phyloP scores from a whole-genome alignment of 2,797 vertebrate genomes.

The Lerista edwardsae region DNA sequence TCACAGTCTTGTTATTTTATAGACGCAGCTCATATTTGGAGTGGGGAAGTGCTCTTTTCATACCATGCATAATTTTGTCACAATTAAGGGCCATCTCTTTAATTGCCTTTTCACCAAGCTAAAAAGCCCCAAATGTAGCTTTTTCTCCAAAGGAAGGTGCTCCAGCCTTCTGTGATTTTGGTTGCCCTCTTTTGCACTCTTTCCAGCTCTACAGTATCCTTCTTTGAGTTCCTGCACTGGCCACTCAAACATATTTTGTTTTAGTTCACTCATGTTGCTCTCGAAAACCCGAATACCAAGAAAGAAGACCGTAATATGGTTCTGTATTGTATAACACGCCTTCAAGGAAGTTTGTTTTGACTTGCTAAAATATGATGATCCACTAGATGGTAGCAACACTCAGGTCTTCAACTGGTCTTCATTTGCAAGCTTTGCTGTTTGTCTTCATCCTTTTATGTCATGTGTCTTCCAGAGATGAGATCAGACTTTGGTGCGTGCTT shows the following conservation, averaged over 20 bases:
- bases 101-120: too few relatives aligned
- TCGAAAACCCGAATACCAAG: background rate
- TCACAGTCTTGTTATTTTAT: too few relatives aligned
- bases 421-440: background rate
- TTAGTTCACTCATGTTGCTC: background rate
- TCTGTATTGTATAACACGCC: background rate
- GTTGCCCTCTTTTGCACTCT: too few relatives aligned
- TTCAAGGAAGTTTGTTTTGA: background rate
- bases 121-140: too few relatives aligned
- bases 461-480: background rate
- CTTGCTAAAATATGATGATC: conserved; percentile 26
- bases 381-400: conserved; percentile 69
- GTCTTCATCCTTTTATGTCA: background rate
- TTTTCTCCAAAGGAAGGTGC: too few relatives aligned
- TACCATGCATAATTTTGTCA: too few relatives aligned
- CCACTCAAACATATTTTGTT: background rate
- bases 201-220: too few relatives aligned
- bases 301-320: background rate
- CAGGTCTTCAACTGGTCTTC: background rate
- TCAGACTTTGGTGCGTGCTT: background rate
- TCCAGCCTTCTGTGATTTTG: too few relatives aligned
- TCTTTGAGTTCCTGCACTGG: background rate
- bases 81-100: too few relatives aligned
- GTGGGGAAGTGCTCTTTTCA: too few relatives aligned
- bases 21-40: too few relatives aligned